Conservation (phyloP, 1,140 invertebrate species). For the Schlechtendalia chinensis region DNA sequence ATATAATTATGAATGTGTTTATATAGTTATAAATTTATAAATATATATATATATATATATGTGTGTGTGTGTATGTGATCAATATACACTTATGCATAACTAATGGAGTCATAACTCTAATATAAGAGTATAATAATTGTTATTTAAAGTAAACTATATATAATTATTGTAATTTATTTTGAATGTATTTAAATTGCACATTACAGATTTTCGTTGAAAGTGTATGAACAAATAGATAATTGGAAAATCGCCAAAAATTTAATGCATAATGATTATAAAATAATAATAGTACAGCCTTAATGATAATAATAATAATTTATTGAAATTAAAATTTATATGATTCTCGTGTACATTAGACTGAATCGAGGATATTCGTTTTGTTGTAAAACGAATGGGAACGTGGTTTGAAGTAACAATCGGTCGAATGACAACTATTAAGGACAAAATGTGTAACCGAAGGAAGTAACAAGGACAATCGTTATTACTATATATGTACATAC, state of each 20-base stretch:
- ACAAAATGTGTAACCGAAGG: too few relatives aligned
- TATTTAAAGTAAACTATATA: not conserved
- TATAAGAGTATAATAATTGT: not conserved
- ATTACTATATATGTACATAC: too few relatives aligned
- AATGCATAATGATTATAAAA: not conserved
- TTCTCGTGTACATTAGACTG: too few relatives aligned
- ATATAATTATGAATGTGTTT: conserved; percentile 1
- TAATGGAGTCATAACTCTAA: conserved; percentile 24
- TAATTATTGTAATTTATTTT: not conserved
- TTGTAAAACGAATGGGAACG: too few relatives aligned
- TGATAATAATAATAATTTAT: not conserved
- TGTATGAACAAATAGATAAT: not conserved
- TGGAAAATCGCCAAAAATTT: not conserved
- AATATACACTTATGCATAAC: not conserved
- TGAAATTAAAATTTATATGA: not conserved
- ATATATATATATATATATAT: too few relatives aligned
- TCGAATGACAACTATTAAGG: too few relatives aligned
- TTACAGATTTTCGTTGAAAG: not conserved
- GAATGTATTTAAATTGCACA: not conserved
- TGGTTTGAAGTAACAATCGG: too few relatives aligned
- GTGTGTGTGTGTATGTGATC: too few relatives aligned
- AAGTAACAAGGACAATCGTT: too few relatives aligned
- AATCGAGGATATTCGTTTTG: too few relatives aligned
- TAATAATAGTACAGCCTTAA: not conserved
- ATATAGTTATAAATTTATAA: too few relatives aligned